Conservation (phyloP, 2,113 vertebrate species). For the Pogonocichla stellata region DNA sequence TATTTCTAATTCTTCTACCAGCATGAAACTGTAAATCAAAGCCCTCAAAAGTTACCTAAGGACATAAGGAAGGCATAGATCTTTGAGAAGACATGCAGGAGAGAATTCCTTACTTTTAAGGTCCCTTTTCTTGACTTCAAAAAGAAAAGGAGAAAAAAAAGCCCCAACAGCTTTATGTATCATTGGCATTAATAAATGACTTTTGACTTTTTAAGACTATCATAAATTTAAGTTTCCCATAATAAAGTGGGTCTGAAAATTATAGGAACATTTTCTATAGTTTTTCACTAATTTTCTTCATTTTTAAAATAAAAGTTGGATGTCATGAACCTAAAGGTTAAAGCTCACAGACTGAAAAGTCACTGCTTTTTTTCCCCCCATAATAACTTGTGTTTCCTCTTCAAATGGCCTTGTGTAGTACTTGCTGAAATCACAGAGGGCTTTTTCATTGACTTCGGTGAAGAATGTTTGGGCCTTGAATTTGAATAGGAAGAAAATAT, state of each 20-base stretch:
- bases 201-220: background rate
- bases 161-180: rapidly evolving
- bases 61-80: background rate
- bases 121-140: background rate
- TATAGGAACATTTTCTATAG: background rate
- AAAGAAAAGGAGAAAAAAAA: background rate
- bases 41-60: background rate
- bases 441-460: background rate
- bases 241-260: background rate
- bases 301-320: background rate
- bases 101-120: background rate
- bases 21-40: background rate
- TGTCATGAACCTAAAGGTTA: background rate
- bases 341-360: background rate
- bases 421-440: background rate
- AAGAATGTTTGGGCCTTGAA: background rate
- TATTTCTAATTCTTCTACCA: background rate
- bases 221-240: background rate
- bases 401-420: background rate
- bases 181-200: background rate
- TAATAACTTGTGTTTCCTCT: background rate
- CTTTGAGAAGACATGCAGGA: background rate
- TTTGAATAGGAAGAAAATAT: background rate
- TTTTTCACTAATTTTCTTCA: background rate
- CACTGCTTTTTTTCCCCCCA: background rate